These are phyloP conservation scores for Lophochroa leadbeateri DNA, from an alignment of 2,113 vertebrate species.

Conservation along the genomic window DNA sequence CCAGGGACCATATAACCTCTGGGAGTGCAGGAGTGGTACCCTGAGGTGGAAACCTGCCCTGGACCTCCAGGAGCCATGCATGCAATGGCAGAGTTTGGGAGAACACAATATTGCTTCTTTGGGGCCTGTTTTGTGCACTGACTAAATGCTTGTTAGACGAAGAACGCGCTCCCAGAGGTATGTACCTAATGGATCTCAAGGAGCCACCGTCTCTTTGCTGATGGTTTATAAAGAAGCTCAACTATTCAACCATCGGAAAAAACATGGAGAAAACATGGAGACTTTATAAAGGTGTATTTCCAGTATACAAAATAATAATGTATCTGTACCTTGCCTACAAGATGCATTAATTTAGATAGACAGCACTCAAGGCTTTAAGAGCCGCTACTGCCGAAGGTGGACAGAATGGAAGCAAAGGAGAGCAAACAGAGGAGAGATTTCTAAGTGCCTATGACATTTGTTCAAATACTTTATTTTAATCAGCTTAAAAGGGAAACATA, in stretches of 20 bases:
- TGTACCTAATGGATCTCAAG: conserved; percentile 54
- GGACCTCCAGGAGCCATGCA: background rate
- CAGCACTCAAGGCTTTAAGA: conserved; percentile 64
- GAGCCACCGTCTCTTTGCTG: conserved; percentile 32
- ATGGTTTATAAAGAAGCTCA: conserved; percentile 30
- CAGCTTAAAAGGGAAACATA: conserved; percentile 70
- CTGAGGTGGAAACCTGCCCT: background rate
- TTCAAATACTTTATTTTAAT: conserved; percentile 72
- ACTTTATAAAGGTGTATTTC: conserved; percentile 43
- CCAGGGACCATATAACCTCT: fast-evolving
- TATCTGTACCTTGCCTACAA: conserved; percentile 52
- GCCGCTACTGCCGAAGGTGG: conserved; percentile 8
- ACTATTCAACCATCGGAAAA: conserved; percentile 11
- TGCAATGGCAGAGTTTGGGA: fast-evolving
- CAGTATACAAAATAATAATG: conserved; percentile 49
- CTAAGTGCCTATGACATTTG: conserved; percentile 70
- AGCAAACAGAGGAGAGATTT: conserved; percentile 65
- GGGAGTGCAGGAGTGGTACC: background rate
- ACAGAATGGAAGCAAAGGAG: conserved; percentile 45
- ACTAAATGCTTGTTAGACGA: background rate
- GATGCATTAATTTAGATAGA: conserved; percentile 56
- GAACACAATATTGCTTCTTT: background rate
- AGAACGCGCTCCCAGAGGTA: background rate
- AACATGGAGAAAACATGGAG: conserved; percentile 21
- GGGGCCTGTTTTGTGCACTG: background rate